A percentile compares a stretch with the other conserved stretches of the same genome.
Evolutionary conservation across 2,888 invertebrate genomes (phyloP).

Genomic region (Volucella bombylans): DNA sequence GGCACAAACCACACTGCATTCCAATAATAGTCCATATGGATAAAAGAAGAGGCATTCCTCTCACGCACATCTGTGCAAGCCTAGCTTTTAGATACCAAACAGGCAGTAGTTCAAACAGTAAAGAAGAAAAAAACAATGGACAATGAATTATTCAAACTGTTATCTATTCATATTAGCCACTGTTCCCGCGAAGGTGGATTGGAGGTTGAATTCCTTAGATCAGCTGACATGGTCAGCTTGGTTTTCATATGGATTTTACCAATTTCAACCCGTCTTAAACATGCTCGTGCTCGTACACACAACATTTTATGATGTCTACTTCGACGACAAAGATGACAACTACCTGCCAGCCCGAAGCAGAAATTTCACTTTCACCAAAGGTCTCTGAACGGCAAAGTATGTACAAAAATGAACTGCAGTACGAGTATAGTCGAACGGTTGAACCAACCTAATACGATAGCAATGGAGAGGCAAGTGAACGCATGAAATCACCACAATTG

Average conservation of each 20-base stretch:
- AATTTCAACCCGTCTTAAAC: slow-evolving; percentile 61
- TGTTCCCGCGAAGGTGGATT: slow-evolving; percentile 38
- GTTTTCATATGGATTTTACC: slow-evolving; percentile 61
- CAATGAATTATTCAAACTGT: slow-evolving; percentile 70
- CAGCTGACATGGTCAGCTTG: slow-evolving; percentile 63
- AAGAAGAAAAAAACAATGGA: slow-evolving; percentile 54
- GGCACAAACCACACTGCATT: slow-evolving; percentile 55
- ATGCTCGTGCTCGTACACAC: neutral
- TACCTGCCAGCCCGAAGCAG: slow-evolving; percentile 48
- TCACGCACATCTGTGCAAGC: slow-evolving; percentile 62
- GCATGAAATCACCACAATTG: slow-evolving; percentile 65
- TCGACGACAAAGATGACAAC: slow-evolving; percentile 31
- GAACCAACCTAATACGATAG: neutral
- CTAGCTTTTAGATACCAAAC: slow-evolving; percentile 46
- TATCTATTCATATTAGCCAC: slow-evolving; percentile 25
- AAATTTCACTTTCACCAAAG: slow-evolving; percentile 72
- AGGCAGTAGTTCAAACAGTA: slow-evolving; percentile 42
- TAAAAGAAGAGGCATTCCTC: slow-evolving; percentile 49
- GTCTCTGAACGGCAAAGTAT: slow-evolving; percentile 61
- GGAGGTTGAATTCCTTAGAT: slow-evolving; percentile 29
- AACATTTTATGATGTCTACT: slow-evolving; percentile 17
- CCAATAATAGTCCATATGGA: slow-evolving; percentile 47
- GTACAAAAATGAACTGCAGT: slow-evolving; percentile 19
- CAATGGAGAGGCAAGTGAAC: slow-evolving; percentile 11
- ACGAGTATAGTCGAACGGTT: no score